Base-by-base conservation (phyloP, 2,888 invertebrate species). In the Tribolium freemani region DNA sequence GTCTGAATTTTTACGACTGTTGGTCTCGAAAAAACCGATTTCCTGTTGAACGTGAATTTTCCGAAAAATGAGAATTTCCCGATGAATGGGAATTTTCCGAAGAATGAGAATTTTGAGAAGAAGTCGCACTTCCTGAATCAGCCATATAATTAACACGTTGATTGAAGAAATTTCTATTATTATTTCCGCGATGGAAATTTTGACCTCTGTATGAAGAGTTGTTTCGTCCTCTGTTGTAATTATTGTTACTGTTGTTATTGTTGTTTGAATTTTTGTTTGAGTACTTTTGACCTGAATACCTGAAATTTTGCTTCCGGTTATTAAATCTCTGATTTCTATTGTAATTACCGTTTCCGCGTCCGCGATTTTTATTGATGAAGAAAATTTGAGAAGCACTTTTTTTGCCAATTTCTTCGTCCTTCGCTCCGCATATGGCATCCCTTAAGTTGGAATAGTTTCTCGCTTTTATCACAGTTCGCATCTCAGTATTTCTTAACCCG, bases 391-490 rank as follows among this genome's bases (percentile, higher is more conserved):
- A 20, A 11, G 48, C 13, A 6, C 26, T 10, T n/a, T 45, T 67
- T 21, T 30, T 46, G 3, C 58, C 30, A 9, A 54, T 11, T 61
- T 74, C 63, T 61, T 72, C 74, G 53, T 72, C 58, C 21, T 58
- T 57, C 1, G 72, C 69, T 9, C 48, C 75, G 11, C 44, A 9
- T 9, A 76, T 73, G 8, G n/a, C n/a, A n/a, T n/a, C n/a, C n/a
- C n/a, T n/a, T n/a, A n/a, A n/a, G n/a, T n/a, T n/a, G n/a, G 54
- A 45, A 69, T 69, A 75, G 56, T 75, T 74, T 53, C 76, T 50
- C 0, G 70, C 69, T 54, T 76, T 75, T 26, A 76, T 53, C 1
- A 75, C 74, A 6, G 72, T 74, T 53, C 68, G 26, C 30, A 76
- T 31, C 11, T 75, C 58, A 0, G n/a, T 4, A 64, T 75, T 70